Evolutionary conservation across 2,113 vertebrate genomes (phyloP).

Genomic region (Silurus meridionalis): DNA sequence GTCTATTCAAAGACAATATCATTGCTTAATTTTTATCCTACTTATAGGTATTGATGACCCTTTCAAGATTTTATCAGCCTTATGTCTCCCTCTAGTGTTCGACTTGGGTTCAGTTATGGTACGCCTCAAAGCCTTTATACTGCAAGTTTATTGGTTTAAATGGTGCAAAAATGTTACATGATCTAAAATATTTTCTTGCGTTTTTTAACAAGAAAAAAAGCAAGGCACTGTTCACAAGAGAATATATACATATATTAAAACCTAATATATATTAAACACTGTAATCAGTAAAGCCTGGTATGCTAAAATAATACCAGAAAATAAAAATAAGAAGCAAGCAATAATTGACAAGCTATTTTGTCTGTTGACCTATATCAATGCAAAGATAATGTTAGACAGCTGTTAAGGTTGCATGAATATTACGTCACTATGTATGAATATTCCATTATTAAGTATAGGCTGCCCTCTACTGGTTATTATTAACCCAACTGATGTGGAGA

Average conservation of each 20-base stretch:
- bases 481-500: neutral
- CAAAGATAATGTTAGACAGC: neutral
- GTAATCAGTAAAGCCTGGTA: neutral
- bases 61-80: neutral
- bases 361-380: neutral
- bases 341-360: neutral
- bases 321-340: neutral
- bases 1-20: neutral
- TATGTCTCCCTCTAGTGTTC: constrained; percentile 18
- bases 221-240: neutral
- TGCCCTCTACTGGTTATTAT: constrained; percentile 32
- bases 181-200: no score
- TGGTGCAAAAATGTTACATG: neutral
- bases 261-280: neutral
- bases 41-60: neutral
- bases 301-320: no score
- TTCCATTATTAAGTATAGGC: neutral
- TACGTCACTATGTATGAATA: neutral
- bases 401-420: neutral
- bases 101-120: neutral
- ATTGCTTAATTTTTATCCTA: neutral
- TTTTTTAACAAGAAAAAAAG: neutral
- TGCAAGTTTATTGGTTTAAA: neutral
- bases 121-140: no score
- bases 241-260: neutral